Evolutionary conservation across 2,888 invertebrate species (phyloP), one percentile per base, ranked within the genome.

Genomic region (Drosophila sordidula): DNA sequence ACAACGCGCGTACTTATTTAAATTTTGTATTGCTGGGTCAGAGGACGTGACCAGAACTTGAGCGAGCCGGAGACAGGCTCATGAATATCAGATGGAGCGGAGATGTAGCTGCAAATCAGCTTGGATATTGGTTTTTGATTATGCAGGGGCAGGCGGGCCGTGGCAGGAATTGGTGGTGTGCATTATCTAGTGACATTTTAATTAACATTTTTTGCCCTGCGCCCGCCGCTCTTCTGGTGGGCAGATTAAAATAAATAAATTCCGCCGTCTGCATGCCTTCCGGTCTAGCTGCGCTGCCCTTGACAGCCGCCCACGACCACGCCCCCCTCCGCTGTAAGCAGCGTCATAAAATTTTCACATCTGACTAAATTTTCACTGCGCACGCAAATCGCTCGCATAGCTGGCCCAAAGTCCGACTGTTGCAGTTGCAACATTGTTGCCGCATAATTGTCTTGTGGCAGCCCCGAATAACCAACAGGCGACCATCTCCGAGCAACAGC

Each of bases 71-170:
- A 34, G 34, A 34, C 34, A 34, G 34, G 4, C 74, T 82, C 80
- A 82, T 87, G 78, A 87, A 87, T 85, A 82, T 78, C 67, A 72
- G 78, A 82, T 85, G 75, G 73, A 70, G 64, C 32, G 26, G 55
- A 58, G 39, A 51, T 59, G 55, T 51, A 49, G 61, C 67, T 38
- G 41, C 64, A 76, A 74, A 87, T 84, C 77, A 68, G 77, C 70
- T 69, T 64, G 68, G 69, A 78, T 87, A 87, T 84, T 80, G 85
- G 70, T 65, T 73, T 87, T 81, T 81, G 82, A 87, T 87, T 87
- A 85, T 85, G 44, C 42, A 8, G 6, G 8, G 8, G 8, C 1
- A 8, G 18, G 56, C 29, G 41, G 39, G 36, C 14, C 8, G 14
- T 16, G 38, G 8, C 14, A 11, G 44, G 34, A 26, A 32, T 41